Base-by-base conservation (phyloP, 2,888 invertebrate species). In the Tillus elongatus region DNA sequence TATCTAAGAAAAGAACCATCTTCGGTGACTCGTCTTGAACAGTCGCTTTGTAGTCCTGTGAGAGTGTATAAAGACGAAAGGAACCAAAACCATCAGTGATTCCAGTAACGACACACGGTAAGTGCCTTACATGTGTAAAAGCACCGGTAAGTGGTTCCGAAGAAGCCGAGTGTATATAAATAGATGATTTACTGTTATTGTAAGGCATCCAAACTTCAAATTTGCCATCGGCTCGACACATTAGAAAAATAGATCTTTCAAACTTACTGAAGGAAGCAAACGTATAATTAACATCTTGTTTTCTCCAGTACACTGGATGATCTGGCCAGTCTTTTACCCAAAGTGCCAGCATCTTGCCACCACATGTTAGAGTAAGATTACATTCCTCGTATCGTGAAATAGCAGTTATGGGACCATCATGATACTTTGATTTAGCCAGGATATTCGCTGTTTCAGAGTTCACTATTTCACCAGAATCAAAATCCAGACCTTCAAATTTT, bases 191-290 rank as follows among this genome's bases (percentile, higher is more conserved):
- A 45, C 79, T 80, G 54, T 74, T 72, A 32, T 76, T 65, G 39
- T 82, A 62, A 38, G 90, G 65, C 65, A 88, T 82, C 90, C 90
- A 91, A 8, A 79, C 75, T 63, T 90, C 88, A 9, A 87, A 66
- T 39, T 71, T 73, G 2, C 89, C 89, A 65, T 88, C 85, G 13
- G 69, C 70, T 12, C 81, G 76, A 1, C 77, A 71, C 36, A 89
- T 61, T 54, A 79, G 16, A 13, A 41, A 31, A 9, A 30, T 12
- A 27, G 27, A 31, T 12, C 24, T 13, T n/a, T 15, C 32, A 83
- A 72, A 33, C 79, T 77, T 35, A n/a, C 84, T 85, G 88, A 89
- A 90, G 24, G 69, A 66, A 0, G 80, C 76, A 10, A 74, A 71
- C 0, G 82, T 80, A 43, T 82, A 68, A 36, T 66, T 66, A 38